Base-by-base conservation (phyloP, 2,888 invertebrate genomes). In the Branchinecta sandiegonensis region DNA sequence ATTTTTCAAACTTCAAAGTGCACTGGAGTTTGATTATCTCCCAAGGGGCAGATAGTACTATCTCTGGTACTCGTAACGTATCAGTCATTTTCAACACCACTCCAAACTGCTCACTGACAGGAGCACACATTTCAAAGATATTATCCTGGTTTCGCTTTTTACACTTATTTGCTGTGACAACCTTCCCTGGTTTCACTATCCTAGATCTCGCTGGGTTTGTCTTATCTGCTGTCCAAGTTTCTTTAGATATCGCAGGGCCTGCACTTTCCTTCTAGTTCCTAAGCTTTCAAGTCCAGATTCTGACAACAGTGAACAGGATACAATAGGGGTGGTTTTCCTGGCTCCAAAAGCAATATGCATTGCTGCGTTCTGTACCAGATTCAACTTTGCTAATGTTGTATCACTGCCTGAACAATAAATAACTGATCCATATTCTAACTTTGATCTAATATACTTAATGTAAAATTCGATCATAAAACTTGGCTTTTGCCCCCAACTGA, bases 151-250 rank as follows among this genome's bases (percentile, higher is more conserved):
- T 23, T 23, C 23, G 23, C 9, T 56, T 56, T 56, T 7, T 56
- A 14, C 56, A 56, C n/a, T 56, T 56, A 8, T 56, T 56, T 56
- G 9, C 56, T 7, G 9, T 56, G n/a, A 56, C 14, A 56, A 8
- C 6, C 56, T 14, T n/a, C n/a, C 56, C 56, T 56, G 56, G 56
- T 56, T 56, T 56, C n/a, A 56, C 56, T 14, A 56, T 56, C 56
- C 56, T 56, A 8, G 56, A 56, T 56, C 14, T 56, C 56, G 8
- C 56, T 8, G 56, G 56, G 8, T 56, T 56, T 56, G 9, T 9
- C 14, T 14, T 7, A 56, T 56, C 9, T 8, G 9, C n/a, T 14
- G 7, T 14, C 56, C 9, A 56, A 50, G n/a, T 50, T 50, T 50
- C n/a, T 50, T 50, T 13, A 50, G 13, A n/a, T 50, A 3, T 50